Evolutionary conservation across 1,140 invertebrate species (phyloP).

Genomic region (Temnothorax curvispinosus): DNA sequence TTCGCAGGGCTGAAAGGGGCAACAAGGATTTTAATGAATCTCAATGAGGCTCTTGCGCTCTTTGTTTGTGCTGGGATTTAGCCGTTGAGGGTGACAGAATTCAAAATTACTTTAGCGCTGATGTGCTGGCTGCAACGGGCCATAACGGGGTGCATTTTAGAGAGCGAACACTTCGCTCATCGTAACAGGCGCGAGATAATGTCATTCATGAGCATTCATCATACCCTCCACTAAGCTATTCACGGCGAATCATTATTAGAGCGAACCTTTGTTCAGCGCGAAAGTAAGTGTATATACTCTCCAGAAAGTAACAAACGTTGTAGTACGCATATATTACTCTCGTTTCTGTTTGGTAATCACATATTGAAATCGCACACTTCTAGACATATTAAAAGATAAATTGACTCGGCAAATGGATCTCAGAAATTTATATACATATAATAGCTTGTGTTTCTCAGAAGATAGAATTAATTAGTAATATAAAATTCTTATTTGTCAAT

Average conservation of each 20-base stretch:
- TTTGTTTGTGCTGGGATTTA: constrained; percentile 75
- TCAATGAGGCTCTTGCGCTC: constrained; percentile 72
- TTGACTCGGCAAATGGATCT: background rate
- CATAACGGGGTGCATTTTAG: constrained; percentile 77
- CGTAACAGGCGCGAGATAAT: constrained; percentile 71
- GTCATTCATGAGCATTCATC: constrained; percentile 70
- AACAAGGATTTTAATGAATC: constrained; percentile 75
- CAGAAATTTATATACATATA: background rate
- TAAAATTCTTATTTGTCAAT: background rate
- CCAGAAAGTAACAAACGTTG: background rate
- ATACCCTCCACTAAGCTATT: constrained; percentile 44
- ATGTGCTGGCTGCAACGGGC: constrained; percentile 65
- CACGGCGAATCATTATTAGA: constrained; percentile 31
- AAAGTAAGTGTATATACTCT: constrained; percentile 26
- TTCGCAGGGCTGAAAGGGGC: background rate
- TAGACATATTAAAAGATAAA: background rate
- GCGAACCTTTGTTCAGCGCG: background rate
- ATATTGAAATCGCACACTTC: background rate
- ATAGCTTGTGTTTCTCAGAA: background rate
- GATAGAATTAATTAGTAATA: background rate
- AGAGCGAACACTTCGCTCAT: constrained; percentile 63
- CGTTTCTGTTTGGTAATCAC: background rate
- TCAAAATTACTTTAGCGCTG: constrained; percentile 76
- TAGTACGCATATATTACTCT: background rate
- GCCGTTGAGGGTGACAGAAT: constrained; percentile 70